Conservation (phyloP, 2,797 vertebrate genomes). For the Pyrocephalus nanus region DNA sequence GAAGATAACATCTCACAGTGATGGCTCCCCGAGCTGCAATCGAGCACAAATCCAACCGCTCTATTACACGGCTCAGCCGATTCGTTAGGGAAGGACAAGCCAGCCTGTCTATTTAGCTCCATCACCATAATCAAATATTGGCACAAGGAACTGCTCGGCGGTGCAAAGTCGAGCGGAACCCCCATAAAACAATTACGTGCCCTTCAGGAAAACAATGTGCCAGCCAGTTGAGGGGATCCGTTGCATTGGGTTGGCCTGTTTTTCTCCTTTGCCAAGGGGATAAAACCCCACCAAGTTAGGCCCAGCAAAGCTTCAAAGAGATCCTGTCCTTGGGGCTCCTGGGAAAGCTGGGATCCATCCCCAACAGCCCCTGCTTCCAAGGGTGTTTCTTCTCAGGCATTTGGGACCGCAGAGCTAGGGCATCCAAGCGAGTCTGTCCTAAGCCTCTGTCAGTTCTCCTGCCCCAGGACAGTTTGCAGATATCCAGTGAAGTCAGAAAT, state of each 20-base stretch:
- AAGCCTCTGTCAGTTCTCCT: background rate
- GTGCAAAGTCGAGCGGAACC: background rate
- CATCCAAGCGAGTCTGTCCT: background rate
- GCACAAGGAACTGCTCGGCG: background rate
- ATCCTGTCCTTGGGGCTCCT: background rate
- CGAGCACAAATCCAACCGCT: conserved; percentile 56
- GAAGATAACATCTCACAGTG: conserved; percentile 53
- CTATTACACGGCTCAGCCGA: conserved; percentile 45
- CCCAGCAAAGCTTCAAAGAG: background rate
- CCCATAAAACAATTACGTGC: background rate
- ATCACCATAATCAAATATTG: conserved; percentile 24
- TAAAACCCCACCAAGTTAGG: background rate
- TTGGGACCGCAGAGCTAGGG: background rate
- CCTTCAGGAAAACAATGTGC: background rate
- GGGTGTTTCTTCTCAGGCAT: background rate
- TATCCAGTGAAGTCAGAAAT: background rate
- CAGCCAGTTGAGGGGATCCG: background rate
- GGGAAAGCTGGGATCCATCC: background rate
- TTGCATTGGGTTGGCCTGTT: fast-evolving
- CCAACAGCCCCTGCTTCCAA: fast-evolving
- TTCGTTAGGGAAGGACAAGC: conserved; percentile 69
- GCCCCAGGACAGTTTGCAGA: background rate
- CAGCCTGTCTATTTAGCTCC: conserved; percentile 46
- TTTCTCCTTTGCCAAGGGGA: background rate
- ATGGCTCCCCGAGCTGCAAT: conserved; percentile 64